Base-by-base conservation (phyloP, 2,113 vertebrate genomes). In the Petaurus breviceps region DNA sequence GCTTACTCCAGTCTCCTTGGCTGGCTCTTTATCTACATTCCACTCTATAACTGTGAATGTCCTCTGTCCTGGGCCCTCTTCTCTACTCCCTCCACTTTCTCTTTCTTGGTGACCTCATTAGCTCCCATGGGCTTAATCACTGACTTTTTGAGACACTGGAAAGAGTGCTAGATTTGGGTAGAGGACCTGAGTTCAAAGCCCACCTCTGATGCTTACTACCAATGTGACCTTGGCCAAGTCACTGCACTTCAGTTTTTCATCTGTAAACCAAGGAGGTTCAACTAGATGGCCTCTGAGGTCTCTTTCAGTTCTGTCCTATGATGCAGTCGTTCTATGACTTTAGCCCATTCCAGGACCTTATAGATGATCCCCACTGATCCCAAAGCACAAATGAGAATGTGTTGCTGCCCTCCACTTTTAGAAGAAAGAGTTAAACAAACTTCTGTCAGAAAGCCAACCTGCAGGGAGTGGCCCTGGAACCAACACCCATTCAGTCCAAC, bases 231-330 rank as follows among this genome's bases (percentile, higher is more conserved):
- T 94, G 47, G 89, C 84, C 43, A 47, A 90, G 23, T 47, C 24
- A 61, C 51, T 51, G 43, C 5, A 10, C 89, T 53, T 92, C 93
- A 94, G 1, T 93, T 96, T 90, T 52, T 92, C 49, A 57, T 61
- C 93, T 90, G 54, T 61, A 89, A 91, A 2, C n/a, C 90, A 51
- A 6, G 5, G 57, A 77, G 7, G 61, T 77, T 77, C 6, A 77
- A 77, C 1, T 77, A 77, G 3, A 77, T 77, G 14, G 5, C 14
- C 14, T 31, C 28, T 61, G 55, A 26, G 28, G 55, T 31, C 26
- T 31, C 61, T 77, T 77, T n/a, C 37, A n/a, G 3, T 1, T 77
- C 61, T 77, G 37, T 19, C 31, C 14, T 77, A n/a, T 77, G 37
- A 77, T 77, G 19, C 7, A 43, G 37, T 77, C 16, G 43, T 68